Evolutionary conservation across 1,140 invertebrate genomes (phyloP).

Genomic region (Dreissena polymorpha): DNA sequence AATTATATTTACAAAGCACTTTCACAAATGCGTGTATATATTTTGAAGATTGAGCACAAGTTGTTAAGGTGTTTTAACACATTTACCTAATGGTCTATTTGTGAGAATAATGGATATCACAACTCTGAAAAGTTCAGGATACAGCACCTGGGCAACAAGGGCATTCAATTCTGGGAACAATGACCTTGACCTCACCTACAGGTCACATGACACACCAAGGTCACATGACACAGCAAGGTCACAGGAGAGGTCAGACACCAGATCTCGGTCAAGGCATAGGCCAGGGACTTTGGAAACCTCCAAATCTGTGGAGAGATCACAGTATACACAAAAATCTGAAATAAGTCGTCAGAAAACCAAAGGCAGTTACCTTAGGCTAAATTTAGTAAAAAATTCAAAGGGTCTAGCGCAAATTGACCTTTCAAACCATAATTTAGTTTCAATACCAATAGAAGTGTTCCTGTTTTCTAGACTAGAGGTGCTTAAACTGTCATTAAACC

Average conservation of each 20-base stretch:
- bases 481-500: slow-evolving; percentile 72
- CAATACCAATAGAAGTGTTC: slow-evolving; percentile 71
- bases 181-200: neutral
- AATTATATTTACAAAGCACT: too few relatives aligned
- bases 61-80: too few relatives aligned
- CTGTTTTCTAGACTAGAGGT: slow-evolving; percentile 69
- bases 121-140: slow-evolving; percentile 54
- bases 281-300: slow-evolving; percentile 12
- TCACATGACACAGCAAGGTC: slow-evolving; percentile 31
- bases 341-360: slow-evolving; percentile 3
- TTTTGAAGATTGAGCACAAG: too few relatives aligned
- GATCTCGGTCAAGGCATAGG: neutral
- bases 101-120: neutral
- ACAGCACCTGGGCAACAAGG: slow-evolving; percentile 46
- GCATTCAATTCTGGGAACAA: neutral
- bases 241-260: neutral
- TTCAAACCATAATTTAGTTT: slow-evolving; percentile 54
- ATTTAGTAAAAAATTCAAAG: slow-evolving; percentile 64
- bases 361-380: slow-evolving; percentile 40
- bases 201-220: slow-evolving; percentile 30
- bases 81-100: too few relatives aligned
- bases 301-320: neutral
- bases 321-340: slow-evolving; percentile 21
- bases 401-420: slow-evolving; percentile 72
- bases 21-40: too few relatives aligned